A percentile compares a stretch with the other conserved stretches of the same genome.
Conservation (phyloP, 2,888 invertebrate species). For the Ganaspis brasiliensis region DNA sequence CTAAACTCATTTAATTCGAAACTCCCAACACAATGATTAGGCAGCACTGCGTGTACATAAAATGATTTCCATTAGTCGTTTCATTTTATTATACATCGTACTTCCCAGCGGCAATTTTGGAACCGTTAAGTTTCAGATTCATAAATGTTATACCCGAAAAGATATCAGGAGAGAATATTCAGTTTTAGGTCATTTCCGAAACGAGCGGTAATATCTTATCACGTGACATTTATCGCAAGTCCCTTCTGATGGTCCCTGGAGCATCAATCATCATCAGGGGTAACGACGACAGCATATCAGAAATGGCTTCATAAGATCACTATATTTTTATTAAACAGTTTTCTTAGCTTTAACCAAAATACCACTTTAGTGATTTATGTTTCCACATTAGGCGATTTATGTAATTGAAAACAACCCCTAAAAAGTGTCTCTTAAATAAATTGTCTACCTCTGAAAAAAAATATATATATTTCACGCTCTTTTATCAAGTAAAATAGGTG, state of each 20-base stretch:
- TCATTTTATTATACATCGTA: neutral
- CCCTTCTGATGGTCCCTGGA: slow-evolving; percentile 61
- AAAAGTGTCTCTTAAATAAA: neutral
- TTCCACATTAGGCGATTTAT: neutral
- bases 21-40: slow-evolving; percentile 12
- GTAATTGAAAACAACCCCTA: neutral
- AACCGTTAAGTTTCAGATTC: neutral
- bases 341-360: slow-evolving; percentile 23
- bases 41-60: neutral
- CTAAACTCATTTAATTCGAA: slow-evolving; percentile 16
- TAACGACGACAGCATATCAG: slow-evolving; percentile 66
- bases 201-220: slow-evolving; percentile 32
- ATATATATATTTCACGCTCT: too few species aligned
- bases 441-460: neutral
- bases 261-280: slow-evolving; percentile 70
- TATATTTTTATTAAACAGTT: slow-evolving; percentile 56
- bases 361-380: slow-evolving; percentile 21
- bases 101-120: neutral
- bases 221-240: slow-evolving; percentile 36
- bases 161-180: slow-evolving; percentile 36
- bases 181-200: slow-evolving; percentile 39
- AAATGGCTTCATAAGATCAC: slow-evolving; percentile 62
- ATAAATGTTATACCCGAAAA: slow-evolving; percentile 8
- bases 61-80: neutral
- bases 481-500: too few species aligned